A percentile compares a stretch with the other conserved stretches of the same genome.
Evolutionary conservation across 1,140 invertebrate genomes (phyloP).

Genomic region (Sycobia sp.): DNA sequence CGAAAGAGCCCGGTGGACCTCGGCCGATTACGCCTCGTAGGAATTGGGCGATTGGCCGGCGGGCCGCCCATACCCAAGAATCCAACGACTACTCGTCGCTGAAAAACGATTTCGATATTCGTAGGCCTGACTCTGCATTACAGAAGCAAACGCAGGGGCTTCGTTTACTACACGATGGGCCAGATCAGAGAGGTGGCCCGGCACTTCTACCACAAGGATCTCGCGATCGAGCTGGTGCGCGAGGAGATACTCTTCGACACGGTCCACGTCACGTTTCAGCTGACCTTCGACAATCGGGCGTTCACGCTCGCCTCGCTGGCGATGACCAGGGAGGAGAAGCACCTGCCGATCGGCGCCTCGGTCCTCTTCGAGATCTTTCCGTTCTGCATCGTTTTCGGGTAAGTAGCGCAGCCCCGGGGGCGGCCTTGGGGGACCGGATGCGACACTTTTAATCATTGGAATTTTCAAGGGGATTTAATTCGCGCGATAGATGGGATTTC

Average conservation of each 20-base stretch:
- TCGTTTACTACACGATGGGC: slow-evolving; percentile 96
- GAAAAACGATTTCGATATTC: slow-evolving; percentile 27
- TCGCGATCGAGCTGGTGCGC: slow-evolving; percentile 86
- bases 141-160: slow-evolving; percentile 88
- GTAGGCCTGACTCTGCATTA: slow-evolving; percentile 89
- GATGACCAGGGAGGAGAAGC: slow-evolving; percentile 84
- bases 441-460: no score
- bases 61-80: no score
- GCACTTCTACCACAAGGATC: slow-evolving; percentile 91
- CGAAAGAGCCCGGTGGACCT: no score
- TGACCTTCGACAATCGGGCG: slow-evolving; percentile 92
- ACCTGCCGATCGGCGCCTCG: slow-evolving; percentile 83
- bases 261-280: slow-evolving; percentile 90
- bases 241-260: slow-evolving; percentile 87
- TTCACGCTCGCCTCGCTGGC: slow-evolving; percentile 79
- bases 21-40: no score
- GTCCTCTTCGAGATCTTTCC: slow-evolving; percentile 97
- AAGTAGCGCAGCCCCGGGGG: no score
- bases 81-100: neutral
- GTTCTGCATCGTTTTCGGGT: slow-evolving; percentile 96
- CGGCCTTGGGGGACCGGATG: no score
- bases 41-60: no score
- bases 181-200: slow-evolving; percentile 91
- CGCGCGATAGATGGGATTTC: no score
- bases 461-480: no score